Conservation (phyloP, 2,113 vertebrate genomes). For the western clawed frog (Xenopus tropicalis) region UCB_Xtro_10.0 CM004450.2:104188501-104189000, state of each 20-base stretch:
- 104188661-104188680: slow-evolving; percentile 68
- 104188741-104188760: slow-evolving; percentile 54
- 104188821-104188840: slow-evolving; percentile 51
- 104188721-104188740: slow-evolving; percentile 50
- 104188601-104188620: slow-evolving; percentile 71
- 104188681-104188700: slow-evolving; percentile 57
- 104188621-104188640: slow-evolving; percentile 59
- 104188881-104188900: slow-evolving; percentile 71
- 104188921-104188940: slow-evolving; percentile 78
- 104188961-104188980: slow-evolving; percentile 84
- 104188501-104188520: slow-evolving; percentile 37
- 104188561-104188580: slow-evolving; percentile 60
- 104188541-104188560: slow-evolving; percentile 60
- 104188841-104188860: slow-evolving; percentile 48
- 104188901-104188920: slow-evolving; percentile 76
- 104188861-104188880: slow-evolving; percentile 55
- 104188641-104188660: slow-evolving; percentile 55
- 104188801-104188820: slow-evolving; percentile 60
- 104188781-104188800: slow-evolving; percentile 53
- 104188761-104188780: slow-evolving; percentile 60
- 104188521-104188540: slow-evolving; percentile 49
- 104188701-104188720: slow-evolving; percentile 63
- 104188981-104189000: slow-evolving; percentile 83
- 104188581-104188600: slow-evolving; percentile 53
- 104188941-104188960: slow-evolving; percentile 81